Base-by-base conservation (phyloP, 53 echinoderm and acorn worm genomes). In the Luidia sarsii region DNA sequence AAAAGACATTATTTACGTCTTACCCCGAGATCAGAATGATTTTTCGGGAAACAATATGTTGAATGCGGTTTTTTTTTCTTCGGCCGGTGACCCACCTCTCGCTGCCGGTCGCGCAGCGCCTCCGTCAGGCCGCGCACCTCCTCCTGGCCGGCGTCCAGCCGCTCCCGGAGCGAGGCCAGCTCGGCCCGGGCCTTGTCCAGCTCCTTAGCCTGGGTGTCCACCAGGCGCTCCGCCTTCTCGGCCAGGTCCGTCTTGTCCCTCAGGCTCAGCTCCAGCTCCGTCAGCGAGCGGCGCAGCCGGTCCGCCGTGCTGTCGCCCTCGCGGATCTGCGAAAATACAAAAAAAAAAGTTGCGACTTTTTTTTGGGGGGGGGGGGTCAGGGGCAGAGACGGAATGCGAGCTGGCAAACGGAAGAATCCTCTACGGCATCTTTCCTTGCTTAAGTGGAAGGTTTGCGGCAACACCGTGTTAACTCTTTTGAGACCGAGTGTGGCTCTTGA, bases 241-340 rank as follows among this genome's bases (percentile, higher is more conserved):
- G 70, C 82, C 33, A 85, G 86, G 37, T 52, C 57, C 65, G 71
- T 86, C 67, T 86, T 85, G 29, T 93, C 93, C 24, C 81, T 88
- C 70, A 95, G 80, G 55, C 93, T 88, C 25, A 90, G 96, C 36
- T 95, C 90, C 15, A 88, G 33, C 46, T 90, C 86, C 7, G 85
- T 48, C 35, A 84, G 15, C 48, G 90, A 88, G 50, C 72, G 81
- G 32, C 86, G 88, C 8, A 93, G 82, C 53, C 83, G 90, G 46
- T 86, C 86, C 3, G 80, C 31, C 0, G 80, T 71, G 48, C 93
- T 93, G 30, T 95, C 90, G 49, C 77, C 63, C 43, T 90, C 90
- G 45, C 88, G 83, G 65, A 95, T 56, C 95, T 95, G 74, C 9
- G 36, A 6, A 16, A 65, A 6, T 4, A 84, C 14, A 53, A 5